phyloP scores from a whole-genome alignment of 2,888 invertebrate genomes.

The Patella depressa region DNA sequence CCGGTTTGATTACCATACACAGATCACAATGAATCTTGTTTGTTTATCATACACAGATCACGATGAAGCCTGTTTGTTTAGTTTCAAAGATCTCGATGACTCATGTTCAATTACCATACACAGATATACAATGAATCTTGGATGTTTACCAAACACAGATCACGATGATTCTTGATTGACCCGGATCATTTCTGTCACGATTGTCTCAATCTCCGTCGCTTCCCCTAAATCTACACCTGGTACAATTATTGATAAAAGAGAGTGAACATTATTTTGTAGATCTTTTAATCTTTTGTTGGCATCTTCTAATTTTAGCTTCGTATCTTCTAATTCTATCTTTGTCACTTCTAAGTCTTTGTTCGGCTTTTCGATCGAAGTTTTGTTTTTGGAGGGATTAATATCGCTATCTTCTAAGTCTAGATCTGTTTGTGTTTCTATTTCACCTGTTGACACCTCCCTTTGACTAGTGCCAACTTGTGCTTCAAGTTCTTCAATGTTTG shows the following conservation, averaged over 20 bases:
- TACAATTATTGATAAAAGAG: conserved; percentile 47
- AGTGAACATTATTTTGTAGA: conserved; percentile 49
- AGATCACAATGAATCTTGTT: too few species aligned
- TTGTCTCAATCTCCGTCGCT: conserved; percentile 53
- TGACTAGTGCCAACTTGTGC: not conserved
- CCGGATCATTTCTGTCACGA: conserved; percentile 52
- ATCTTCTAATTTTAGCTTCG: conserved; percentile 7
- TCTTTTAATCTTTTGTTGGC: conserved; percentile 27
- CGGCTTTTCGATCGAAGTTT: not conserved
- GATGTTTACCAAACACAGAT: too few species aligned
- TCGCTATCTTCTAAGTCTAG: conserved; percentile 15
- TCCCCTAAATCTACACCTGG: conserved; percentile 55
- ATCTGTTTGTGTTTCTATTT: conserved; percentile 18
- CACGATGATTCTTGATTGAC: conserved; percentile 38
- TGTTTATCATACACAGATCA: too few species aligned
- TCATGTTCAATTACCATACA: too few species aligned
- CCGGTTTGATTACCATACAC: too few species aligned
- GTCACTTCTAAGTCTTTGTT: not conserved
- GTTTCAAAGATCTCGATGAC: too few species aligned
- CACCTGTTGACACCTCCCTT: not conserved
- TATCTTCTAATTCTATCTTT: not conserved
- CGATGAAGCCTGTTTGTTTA: too few species aligned
- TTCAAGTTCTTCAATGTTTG: conserved; percentile 23
- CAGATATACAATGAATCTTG: too few species aligned
- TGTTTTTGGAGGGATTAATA: conserved; percentile 24